Percentiles rank a stretch among this genome's conserved stretches.
These are phyloP conservation scores for Drosophila chauvacae DNA, from an alignment of 1,140 invertebrate genomes.

Conservation along the genomic window DNA sequence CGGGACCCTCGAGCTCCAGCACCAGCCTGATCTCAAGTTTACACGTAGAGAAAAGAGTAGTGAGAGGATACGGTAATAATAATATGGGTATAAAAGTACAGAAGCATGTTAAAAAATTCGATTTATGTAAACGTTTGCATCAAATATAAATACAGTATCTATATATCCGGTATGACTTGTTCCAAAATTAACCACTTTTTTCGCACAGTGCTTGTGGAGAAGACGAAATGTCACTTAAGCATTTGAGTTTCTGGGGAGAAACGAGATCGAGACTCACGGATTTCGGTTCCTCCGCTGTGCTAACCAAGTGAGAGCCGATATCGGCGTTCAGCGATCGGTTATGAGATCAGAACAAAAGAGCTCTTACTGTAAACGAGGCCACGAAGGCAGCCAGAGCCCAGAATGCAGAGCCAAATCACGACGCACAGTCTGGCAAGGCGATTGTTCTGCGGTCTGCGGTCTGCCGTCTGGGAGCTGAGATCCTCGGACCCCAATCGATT, in stretches of 20 bases:
- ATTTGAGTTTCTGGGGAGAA: conserved; percentile 48
- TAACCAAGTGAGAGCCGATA: conserved; percentile 59
- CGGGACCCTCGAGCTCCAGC: conserved; percentile 43
- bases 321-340: conserved; percentile 61
- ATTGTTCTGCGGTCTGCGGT: conserved; percentile 18
- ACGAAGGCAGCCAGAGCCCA: conserved; percentile 9
- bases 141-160: too few relatives aligned
- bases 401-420: conserved; percentile 50
- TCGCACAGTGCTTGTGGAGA: conserved; percentile 13
- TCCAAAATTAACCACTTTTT: neutral
- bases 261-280: conserved; percentile 9
- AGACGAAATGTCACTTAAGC: conserved; percentile 79
- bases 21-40: conserved; percentile 16
- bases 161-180: too few relatives aligned
- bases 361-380: conserved; percentile 75
- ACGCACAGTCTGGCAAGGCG: conserved; percentile 74
- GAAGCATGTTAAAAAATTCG: too few relatives aligned
- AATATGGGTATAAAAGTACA: too few relatives aligned
- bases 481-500: conserved; percentile 34
- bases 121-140: too few relatives aligned
- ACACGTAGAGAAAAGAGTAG: conserved; percentile 7
- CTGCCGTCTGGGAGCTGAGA: conserved; percentile 13
- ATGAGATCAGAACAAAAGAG: conserved; percentile 80
- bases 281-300: conserved; percentile 36
- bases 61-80: neutral